Conservation (phyloP, 2,113 vertebrate genomes). For the Albula goreensis region DNA sequence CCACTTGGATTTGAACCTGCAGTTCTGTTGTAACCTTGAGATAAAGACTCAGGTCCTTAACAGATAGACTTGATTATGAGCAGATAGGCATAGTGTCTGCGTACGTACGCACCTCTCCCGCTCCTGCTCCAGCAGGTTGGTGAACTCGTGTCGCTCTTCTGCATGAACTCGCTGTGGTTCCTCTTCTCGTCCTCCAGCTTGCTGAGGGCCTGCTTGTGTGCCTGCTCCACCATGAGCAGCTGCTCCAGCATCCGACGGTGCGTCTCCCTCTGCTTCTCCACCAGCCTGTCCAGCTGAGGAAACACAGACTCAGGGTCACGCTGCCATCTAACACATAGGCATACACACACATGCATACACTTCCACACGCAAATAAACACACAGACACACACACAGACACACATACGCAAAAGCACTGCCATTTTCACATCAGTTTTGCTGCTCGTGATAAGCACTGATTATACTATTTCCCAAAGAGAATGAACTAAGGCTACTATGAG, state of each 20-base stretch:
- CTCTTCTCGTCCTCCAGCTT: slow-evolving; percentile 80
- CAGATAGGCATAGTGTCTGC: too few relatives aligned
- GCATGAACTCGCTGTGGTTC: slow-evolving; percentile 75
- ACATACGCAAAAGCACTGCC: not conserved
- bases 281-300: slow-evolving; percentile 77
- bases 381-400: slow-evolving; percentile 2
- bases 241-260: slow-evolving; percentile 75
- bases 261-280: slow-evolving; percentile 75
- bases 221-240: slow-evolving; percentile 76
- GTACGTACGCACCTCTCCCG: slow-evolving; percentile 77
- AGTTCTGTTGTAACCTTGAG: too few relatives aligned
- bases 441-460: too few relatives aligned
- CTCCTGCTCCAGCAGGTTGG: slow-evolving; percentile 80
- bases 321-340: too few relatives aligned
- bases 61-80: too few relatives aligned
- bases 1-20: too few relatives aligned
- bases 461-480: too few relatives aligned
- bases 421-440: too few relatives aligned
- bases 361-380: slow-evolving; percentile 13
- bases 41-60: too few relatives aligned
- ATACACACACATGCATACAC: not conserved
- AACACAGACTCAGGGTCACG: slow-evolving; percentile 20
- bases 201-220: slow-evolving; percentile 70
- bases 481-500: too few relatives aligned
- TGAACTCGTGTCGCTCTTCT: slow-evolving; percentile 78